These are phyloP conservation scores for Paedocypris sp. DNA, from an alignment of 2,113 vertebrate genomes.

Conservation along the genomic window DNA sequence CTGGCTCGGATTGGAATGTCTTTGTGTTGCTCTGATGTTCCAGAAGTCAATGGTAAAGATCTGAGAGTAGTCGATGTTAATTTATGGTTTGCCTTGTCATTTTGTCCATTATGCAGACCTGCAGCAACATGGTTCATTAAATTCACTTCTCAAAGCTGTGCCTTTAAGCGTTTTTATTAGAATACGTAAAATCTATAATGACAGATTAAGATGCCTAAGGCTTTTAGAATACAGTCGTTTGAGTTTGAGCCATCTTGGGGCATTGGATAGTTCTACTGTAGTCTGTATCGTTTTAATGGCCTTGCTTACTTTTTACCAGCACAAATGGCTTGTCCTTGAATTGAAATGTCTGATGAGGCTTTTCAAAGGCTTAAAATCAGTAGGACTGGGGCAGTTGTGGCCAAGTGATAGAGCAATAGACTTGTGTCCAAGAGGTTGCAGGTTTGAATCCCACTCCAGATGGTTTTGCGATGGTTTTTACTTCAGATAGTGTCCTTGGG, in stretches of 20 bases:
- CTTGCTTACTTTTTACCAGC: too few species aligned
- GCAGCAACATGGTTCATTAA: slow-evolving; percentile 16
- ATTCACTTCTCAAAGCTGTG: slow-evolving; percentile 14
- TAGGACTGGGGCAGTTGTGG: too few species aligned
- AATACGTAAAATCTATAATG: slow-evolving; percentile 8
- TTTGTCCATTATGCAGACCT: slow-evolving; percentile 4
- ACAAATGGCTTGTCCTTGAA: neutral
- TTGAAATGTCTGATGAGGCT: neutral
- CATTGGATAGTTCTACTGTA: neutral
- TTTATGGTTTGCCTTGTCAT: neutral
- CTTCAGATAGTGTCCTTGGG: too few species aligned
- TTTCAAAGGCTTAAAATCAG: neutral
- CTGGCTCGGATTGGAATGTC: neutral
- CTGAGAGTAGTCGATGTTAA: slow-evolving; percentile 1
- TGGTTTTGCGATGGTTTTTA: too few species aligned
- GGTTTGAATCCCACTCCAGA: too few species aligned
- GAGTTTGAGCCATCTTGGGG: neutral
- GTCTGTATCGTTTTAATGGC: neutral
- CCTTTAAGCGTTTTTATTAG: slow-evolving; percentile 17
- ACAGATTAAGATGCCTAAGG: slow-evolving; percentile 7
- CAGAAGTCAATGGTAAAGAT: neutral
- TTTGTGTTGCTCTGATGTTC: neutral
- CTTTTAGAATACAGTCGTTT: slow-evolving; percentile 5
- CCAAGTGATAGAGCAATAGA: too few species aligned
- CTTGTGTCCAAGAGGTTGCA: too few species aligned